Evolutionary conservation across 2,113 vertebrate genomes (phyloP).

Genomic region (Microcebus jonahi): DNA sequence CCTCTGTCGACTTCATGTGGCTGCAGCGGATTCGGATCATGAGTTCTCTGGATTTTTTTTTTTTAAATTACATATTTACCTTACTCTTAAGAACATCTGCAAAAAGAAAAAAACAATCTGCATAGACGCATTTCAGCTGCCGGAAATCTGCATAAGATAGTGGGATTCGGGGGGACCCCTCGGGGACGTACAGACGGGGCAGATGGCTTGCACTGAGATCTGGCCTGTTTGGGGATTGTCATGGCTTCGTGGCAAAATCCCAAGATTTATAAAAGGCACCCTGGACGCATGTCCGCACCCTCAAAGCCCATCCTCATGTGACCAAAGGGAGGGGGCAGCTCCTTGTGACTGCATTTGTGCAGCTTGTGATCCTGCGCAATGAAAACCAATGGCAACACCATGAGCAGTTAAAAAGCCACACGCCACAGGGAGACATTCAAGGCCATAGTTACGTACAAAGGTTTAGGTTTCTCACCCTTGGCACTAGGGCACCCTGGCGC

Average conservation of each 20-base stretch:
- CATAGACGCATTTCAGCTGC: neutral
- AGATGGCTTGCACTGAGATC: accelerated
- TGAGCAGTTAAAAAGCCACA: neutral
- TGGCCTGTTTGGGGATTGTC: neutral
- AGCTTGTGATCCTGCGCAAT: neutral
- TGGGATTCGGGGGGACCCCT: neutral
- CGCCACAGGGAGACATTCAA: accelerated
- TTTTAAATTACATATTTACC: slow-evolving; percentile 56
- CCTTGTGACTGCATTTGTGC: neutral
- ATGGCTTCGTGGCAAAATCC: neutral
- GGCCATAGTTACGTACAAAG: neutral
- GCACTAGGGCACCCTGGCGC: accelerated
- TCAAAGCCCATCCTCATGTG: neutral
- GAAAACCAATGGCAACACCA: neutral
- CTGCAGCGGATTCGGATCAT: neutral
- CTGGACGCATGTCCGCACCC: no score
- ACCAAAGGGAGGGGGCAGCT: neutral
- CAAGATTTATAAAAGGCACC: neutral
- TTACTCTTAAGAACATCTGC: slow-evolving; percentile 3
- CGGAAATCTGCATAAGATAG: neutral
- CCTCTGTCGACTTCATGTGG: neutral
- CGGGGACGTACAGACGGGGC: neutral
- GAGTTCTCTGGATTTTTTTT: neutral
- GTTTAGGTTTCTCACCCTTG: neutral
- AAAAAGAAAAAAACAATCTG: neutral